Conservation (phyloP, 1,140 invertebrate genomes). For the Leptoteleia sp. region DNA sequence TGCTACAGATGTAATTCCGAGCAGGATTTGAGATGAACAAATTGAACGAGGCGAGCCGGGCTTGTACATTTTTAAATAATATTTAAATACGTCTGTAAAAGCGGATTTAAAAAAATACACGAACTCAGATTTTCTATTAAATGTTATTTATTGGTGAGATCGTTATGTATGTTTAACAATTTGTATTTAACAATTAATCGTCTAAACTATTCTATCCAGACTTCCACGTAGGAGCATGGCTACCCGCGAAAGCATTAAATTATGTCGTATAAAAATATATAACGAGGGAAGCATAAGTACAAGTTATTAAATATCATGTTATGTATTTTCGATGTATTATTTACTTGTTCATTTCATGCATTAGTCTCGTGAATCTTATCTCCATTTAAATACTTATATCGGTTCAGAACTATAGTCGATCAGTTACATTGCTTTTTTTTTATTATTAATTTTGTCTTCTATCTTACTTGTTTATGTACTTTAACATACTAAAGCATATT, state of each 20-base stretch:
- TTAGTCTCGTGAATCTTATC: conserved; percentile 12
- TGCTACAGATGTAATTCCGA: conserved; percentile 19
- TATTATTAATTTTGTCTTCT: too few species aligned
- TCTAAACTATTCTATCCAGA: conserved; percentile 51
- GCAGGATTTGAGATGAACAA: conserved; percentile 5
- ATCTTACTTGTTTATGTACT: too few species aligned
- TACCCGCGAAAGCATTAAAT: conserved; percentile 61
- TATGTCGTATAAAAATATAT: conserved; percentile 73
- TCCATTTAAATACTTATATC: too few species aligned
- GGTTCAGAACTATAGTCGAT: too few species aligned
- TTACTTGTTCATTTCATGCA: conserved; percentile 6
- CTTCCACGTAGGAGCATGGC: conserved; percentile 44
- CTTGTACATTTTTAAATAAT: neutral
- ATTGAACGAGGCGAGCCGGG: conserved; percentile 1
- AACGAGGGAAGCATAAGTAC: conserved; percentile 72
- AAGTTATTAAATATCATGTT: conserved; percentile 50
- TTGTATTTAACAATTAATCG: conserved; percentile 53
- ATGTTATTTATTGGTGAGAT: conserved; percentile 47
- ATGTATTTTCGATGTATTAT: conserved; percentile 54
- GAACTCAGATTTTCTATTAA: conserved; percentile 15
- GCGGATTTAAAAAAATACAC: conserved; percentile 20
- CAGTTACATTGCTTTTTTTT: too few species aligned
- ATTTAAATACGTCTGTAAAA: neutral
- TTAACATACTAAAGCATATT: conserved; percentile 15
- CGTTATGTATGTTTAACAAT: conserved; percentile 50